Base-by-base conservation (phyloP, 1,140 invertebrate genomes). In the Pogonomyrmex californicus region DNA sequence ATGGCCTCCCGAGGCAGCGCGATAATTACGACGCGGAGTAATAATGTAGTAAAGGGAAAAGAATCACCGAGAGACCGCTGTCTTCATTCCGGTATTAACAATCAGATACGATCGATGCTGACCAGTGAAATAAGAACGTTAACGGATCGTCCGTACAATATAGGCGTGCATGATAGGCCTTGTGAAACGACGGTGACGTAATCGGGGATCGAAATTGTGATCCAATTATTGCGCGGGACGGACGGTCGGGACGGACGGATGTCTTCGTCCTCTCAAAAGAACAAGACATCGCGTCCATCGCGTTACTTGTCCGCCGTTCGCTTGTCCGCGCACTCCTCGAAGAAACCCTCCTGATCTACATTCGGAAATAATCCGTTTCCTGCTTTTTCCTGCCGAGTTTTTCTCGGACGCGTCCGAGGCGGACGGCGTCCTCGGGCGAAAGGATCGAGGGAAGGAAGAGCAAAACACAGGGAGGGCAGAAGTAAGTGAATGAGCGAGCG, bases 1-100 rank as follows among this genome's bases (percentile, higher is more conserved):
- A 92, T 90, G 88, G 89, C 81, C 88, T 86, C 81, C 83, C 73
- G 89, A 88, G 86, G 90, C 88, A 86, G 85, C 87, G 88, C 63
- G 88, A 91, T 92, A 92, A 92, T 92, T 92, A 87, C 90, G 41
- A 7, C 60, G 73, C 77, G 23, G 77, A 68, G 87, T 91, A 90
- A 91, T 91, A 91, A 91, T 77, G 75, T 62, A 54, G 89, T 79
- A 85, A 90, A 91, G 86, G 88, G 90, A 90, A 41, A 85, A 87
- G 85, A 90, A 90, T 54, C 83, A 23, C 30, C 30, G 49, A 36
- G 12, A 68, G 77, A 54, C 44, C 12, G 70, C 70, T 88, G 87
- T 82, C 77, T 86, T 90, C 81, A 56, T 87, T 56, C 65, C 70
- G 51, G 36, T 54, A 66, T 38, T 63, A 81, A 58, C 56, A 76